phyloP scores from a whole-genome alignment of 2,888 invertebrate genomes.

The Vesta saturnalis region DNA sequence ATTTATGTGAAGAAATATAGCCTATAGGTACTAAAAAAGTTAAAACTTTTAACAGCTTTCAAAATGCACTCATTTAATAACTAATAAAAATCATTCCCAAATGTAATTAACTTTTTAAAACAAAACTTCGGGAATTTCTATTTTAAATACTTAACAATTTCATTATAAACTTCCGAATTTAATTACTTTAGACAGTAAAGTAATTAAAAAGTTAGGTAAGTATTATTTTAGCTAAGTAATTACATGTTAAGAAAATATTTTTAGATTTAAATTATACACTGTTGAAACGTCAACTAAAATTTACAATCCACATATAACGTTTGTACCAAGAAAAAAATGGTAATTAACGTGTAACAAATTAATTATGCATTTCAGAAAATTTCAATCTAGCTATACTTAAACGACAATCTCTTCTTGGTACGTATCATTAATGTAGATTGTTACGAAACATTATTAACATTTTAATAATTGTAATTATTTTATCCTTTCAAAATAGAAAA shows the following conservation, averaged over 20 bases:
- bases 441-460: no score
- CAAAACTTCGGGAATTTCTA: constrained; percentile 10
- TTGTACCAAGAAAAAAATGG: neutral
- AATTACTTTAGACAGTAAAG: constrained; percentile 7
- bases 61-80: constrained; percentile 9
- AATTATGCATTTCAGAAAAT: neutral
- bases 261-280: constrained; percentile 12
- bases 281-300: neutral
- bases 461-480: no score
- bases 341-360: neutral
- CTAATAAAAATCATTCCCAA: constrained; percentile 9
- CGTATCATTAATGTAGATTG: no score
- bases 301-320: neutral
- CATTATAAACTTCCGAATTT: constrained; percentile 12
- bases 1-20: constrained; percentile 7
- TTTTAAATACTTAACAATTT: constrained; percentile 15
- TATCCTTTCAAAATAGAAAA: no score
- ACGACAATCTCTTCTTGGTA: no score
- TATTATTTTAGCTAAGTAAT: constrained; percentile 14
- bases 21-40: constrained; percentile 9
- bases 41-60: constrained; percentile 11
- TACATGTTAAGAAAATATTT: constrained; percentile 13
- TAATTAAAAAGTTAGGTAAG: constrained; percentile 13
- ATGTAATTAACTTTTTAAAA: constrained; percentile 14
- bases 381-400: no score